These are phyloP conservation scores for Poecile montanus DNA, from an alignment of 2,797 vertebrate species.

Conservation along the genomic window DNA sequence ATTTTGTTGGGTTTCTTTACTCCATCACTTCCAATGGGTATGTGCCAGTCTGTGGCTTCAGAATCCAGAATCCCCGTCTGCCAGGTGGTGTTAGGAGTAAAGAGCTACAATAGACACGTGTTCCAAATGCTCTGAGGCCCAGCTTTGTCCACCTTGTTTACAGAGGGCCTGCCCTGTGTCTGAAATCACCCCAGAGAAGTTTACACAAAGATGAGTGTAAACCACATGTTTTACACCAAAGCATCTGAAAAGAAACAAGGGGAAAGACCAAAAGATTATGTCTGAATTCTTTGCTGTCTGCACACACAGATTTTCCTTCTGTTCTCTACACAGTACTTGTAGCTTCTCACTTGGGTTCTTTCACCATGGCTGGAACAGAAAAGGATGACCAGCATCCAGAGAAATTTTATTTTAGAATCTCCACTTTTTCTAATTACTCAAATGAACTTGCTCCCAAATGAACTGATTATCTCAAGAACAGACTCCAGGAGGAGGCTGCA, in stretches of 20 bases:
- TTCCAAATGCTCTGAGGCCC: not conserved
- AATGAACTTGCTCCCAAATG: not conserved
- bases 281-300: conserved; percentile 58
- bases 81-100: not conserved
- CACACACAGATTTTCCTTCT: not conserved
- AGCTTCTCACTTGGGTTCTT: not conserved
- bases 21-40: not conserved
- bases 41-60: not conserved
- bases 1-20: not conserved
- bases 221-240: conserved; percentile 41
- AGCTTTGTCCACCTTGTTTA: conserved; percentile 46
- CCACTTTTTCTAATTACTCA: not conserved
- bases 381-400: not conserved
- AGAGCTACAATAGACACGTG: not conserved
- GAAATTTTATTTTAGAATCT: not conserved
- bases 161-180: conserved; percentile 13
- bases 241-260: conserved; percentile 39
- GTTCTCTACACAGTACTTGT: not conserved
- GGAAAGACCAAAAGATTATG: conserved; percentile 6
- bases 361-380: not conserved
- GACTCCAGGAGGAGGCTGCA: not conserved
- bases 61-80: not conserved
- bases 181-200: not conserved
- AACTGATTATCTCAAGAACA: not conserved
- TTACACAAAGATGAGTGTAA: conserved; percentile 57